These are phyloP conservation scores for Hystrix cristata DNA, from an alignment of 2,113 vertebrate genomes.

Conservation along the genomic window DNA sequence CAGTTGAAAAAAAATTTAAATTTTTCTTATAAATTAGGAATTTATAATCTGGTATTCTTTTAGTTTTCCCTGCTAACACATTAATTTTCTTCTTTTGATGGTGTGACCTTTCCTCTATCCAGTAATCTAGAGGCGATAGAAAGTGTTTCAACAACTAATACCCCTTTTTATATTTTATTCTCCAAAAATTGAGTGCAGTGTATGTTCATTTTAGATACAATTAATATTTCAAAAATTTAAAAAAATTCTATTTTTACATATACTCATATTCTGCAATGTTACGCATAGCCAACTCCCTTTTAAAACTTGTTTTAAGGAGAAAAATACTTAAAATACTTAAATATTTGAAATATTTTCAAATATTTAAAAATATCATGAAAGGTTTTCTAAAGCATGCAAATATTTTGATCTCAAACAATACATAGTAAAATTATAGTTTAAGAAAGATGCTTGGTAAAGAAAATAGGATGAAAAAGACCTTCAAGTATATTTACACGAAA, in stretches of 20 bases:
- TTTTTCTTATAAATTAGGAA: slow-evolving; percentile 21
- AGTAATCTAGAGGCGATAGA: slow-evolving; percentile 60
- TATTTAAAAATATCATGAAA: slow-evolving; percentile 3
- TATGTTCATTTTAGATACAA: background rate
- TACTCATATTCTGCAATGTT: slow-evolving; percentile 21
- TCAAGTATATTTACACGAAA: slow-evolving; percentile 19
- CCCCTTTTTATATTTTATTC: slow-evolving; percentile 51
- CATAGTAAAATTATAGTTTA: slow-evolving; percentile 25
- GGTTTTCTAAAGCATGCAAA: background rate
- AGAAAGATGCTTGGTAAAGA: slow-evolving; percentile 33
- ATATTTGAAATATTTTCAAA: background rate
- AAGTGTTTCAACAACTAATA: slow-evolving; percentile 56
- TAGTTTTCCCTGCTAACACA: slow-evolving; percentile 15
- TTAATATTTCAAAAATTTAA: slow-evolving; percentile 25
- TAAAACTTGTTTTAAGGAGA: slow-evolving; percentile 38
- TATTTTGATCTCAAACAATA: slow-evolving; percentile 59
- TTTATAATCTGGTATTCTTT: slow-evolving; percentile 50
- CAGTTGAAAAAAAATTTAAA: slow-evolving; percentile 2
- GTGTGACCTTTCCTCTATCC: slow-evolving; percentile 40
- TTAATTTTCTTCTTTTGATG: slow-evolving; percentile 63
- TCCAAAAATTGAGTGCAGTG: slow-evolving; percentile 7
- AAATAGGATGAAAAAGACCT: slow-evolving; percentile 54
- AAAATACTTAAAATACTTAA: background rate
- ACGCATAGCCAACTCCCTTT: background rate
- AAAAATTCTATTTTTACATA: slow-evolving; percentile 3